Evolutionary conservation across 2,888 invertebrate genomes (phyloP).

Genomic region (Colostygia pectinataria): DNA sequence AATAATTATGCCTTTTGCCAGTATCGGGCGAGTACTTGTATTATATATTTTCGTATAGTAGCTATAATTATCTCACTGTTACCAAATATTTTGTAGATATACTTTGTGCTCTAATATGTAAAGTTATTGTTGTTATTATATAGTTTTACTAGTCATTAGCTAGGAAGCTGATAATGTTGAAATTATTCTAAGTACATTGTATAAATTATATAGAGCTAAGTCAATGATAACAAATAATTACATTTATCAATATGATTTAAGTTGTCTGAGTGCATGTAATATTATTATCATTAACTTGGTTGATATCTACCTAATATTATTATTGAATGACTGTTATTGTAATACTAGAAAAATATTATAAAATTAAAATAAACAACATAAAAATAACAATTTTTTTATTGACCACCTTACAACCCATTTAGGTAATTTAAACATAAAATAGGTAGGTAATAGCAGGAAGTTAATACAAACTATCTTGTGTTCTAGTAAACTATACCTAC

Average conservation of each 20-base stretch:
- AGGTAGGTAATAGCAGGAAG: neutral
- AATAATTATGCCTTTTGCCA: slow-evolving; percentile 64
- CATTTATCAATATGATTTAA: slow-evolving; percentile 11
- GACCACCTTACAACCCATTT: slow-evolving; percentile 15
- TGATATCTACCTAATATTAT: slow-evolving; percentile 50
- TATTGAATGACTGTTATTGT: slow-evolving; percentile 68
- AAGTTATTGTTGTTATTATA: slow-evolving; percentile 58
- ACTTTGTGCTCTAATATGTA: slow-evolving; percentile 54
- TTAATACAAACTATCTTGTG: no score
- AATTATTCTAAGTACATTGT: slow-evolving; percentile 50
- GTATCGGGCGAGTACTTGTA: slow-evolving; percentile 65
- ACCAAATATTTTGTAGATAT: slow-evolving; percentile 81
- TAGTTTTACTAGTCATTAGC: slow-evolving; percentile 79
- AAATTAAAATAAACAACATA: slow-evolving; percentile 61
- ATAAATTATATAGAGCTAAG: slow-evolving; percentile 40
- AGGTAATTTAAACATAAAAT: neutral
- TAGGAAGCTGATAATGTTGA: slow-evolving; percentile 65
- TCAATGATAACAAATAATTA: slow-evolving; percentile 37
- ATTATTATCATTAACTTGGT: slow-evolving; percentile 42
- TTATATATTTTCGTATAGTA: slow-evolving; percentile 76
- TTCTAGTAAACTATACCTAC: no score
- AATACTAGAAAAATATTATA: slow-evolving; percentile 48
- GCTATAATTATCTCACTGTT: slow-evolving; percentile 78
- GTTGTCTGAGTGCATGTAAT: slow-evolving; percentile 13
- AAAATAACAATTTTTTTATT: slow-evolving; percentile 42